Evolutionary conservation across 2,888 invertebrate species (phyloP).

Genomic region (Drosophila quasianomalipes): DNA sequence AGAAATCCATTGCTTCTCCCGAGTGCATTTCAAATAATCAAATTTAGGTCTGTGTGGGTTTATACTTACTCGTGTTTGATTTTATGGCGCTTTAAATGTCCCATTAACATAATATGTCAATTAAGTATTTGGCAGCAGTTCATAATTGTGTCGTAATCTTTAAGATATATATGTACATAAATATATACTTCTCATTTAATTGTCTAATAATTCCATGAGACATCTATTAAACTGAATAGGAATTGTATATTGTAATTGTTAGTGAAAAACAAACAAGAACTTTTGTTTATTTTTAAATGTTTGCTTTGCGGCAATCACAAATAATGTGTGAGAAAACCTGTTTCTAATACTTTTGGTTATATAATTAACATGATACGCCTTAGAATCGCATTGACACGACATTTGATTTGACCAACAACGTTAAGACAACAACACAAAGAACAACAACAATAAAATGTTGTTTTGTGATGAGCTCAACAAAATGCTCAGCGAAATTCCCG

Average conservation of each 20-base stretch:
- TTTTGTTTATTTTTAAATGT: constrained; percentile 21
- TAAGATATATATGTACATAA: neutral
- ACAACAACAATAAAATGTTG: constrained; percentile 20
- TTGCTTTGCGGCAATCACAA: neutral
- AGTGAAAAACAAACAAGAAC: neutral
- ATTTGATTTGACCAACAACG: constrained; percentile 30
- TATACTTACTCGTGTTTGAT: neutral
- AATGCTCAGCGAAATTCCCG: constrained; percentile 31
- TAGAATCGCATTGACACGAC: constrained; percentile 40
- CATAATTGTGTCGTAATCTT: neutral
- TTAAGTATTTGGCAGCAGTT: neutral
- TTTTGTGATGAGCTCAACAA: constrained; percentile 60
- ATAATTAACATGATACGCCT: constrained; percentile 44
- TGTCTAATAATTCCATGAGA: neutral
- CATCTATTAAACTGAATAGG: neutral
- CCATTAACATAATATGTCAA: neutral
- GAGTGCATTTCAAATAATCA: constrained; percentile 41
- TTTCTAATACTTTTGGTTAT: constrained; percentile 40
- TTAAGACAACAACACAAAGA: constrained; percentile 10
- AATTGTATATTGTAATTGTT: neutral
- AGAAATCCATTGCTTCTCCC: constrained; percentile 20
- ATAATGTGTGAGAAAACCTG: constrained; percentile 39
- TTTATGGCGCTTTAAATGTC: neutral
- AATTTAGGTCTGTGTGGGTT: constrained; percentile 42
- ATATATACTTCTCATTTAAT: neutral